A percentile compares a stretch with the other conserved stretches of the same genome.
Evolutionary conservation across 2,797 vertebrate genomes (phyloP).

Genomic region (Sebastes trivittatus): DNA sequence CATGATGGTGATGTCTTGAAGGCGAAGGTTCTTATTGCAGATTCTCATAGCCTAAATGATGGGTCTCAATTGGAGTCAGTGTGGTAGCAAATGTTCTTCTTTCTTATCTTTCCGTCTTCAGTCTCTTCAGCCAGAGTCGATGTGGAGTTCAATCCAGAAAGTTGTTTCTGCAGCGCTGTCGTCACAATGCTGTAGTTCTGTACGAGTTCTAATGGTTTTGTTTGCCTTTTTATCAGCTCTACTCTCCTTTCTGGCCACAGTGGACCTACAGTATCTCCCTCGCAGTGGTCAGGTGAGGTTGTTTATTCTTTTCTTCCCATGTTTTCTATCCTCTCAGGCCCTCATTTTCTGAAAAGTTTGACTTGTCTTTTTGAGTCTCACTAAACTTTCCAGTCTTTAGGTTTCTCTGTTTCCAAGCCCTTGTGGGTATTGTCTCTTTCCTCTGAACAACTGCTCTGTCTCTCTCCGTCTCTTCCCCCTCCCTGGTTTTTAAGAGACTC

Average conservation of each 20-base stretch:
- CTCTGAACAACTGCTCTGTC: slow-evolving; percentile 24
- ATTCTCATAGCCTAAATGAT: slow-evolving; percentile 63
- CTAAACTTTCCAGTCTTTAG: slow-evolving; percentile 15
- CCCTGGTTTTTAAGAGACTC: slow-evolving; percentile 86
- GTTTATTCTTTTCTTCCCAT: not conserved
- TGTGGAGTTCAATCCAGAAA: slow-evolving; percentile 9
- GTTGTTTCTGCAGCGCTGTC: not conserved
- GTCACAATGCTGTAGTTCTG: not conserved
- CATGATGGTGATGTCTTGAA: slow-evolving; percentile 89
- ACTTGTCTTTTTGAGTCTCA: not conserved
- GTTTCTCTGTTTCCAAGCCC: slow-evolving; percentile 2
- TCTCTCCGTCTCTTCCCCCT: slow-evolving; percentile 21
- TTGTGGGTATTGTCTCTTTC: slow-evolving; percentile 32
- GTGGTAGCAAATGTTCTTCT: not conserved
- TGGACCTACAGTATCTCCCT: slow-evolving; percentile 1
- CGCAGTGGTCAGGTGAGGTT: slow-evolving; percentile 1
- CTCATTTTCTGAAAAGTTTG: slow-evolving; percentile 12
- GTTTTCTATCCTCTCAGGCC: slow-evolving; percentile 26
- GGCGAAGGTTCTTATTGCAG: slow-evolving; percentile 79
- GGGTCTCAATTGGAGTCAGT: not conserved
- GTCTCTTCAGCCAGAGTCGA: not conserved
- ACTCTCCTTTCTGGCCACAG: slow-evolving; percentile 14
- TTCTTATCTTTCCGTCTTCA: not conserved
- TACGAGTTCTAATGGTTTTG: not conserved
- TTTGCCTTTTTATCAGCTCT: slow-evolving; percentile 7